A percentile compares a stretch with the other conserved stretches of the same genome.
Conservation (phyloP, 1,140 invertebrate genomes). For the Drosophila saltans region DNA sequence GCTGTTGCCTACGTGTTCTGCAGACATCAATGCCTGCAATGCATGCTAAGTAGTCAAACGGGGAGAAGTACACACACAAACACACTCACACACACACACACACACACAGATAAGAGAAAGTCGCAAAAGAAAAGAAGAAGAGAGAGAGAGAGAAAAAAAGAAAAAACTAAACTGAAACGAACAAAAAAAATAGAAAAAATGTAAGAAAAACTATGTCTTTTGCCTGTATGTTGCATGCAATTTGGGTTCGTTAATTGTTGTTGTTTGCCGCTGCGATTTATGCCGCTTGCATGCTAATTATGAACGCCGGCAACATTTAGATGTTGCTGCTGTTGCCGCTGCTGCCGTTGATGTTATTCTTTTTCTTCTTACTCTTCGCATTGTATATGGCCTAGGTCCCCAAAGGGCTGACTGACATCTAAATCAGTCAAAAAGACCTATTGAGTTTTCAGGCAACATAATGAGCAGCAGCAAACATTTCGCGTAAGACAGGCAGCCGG, state of each 20-base stretch:
- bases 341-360: background rate
- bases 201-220: conserved; percentile 14
- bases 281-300: conserved; percentile 81
- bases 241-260: conserved; percentile 81
- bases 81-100: background rate
- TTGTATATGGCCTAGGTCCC: background rate
- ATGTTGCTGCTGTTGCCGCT: background rate
- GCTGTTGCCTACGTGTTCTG: conserved; percentile 71
- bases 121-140: conserved; percentile 19
- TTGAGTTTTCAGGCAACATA: conserved; percentile 78
- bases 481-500: conserved; percentile 64
- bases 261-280: conserved; percentile 70
- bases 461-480: conserved; percentile 48
- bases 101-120: conserved; percentile 42
- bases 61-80: background rate
- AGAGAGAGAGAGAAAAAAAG: conserved; percentile 27
- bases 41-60: conserved; percentile 68
- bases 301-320: conserved; percentile 64
- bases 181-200: conserved; percentile 16
- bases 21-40: conserved; percentile 66
- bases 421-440: conserved; percentile 74
- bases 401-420: conserved; percentile 58
- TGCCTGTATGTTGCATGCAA: conserved; percentile 68
- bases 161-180: conserved; percentile 5
- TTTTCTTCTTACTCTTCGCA: too few relatives aligned